Base-by-base conservation (phyloP, 2,888 invertebrate genomes). In the Athalia cordata region DNA sequence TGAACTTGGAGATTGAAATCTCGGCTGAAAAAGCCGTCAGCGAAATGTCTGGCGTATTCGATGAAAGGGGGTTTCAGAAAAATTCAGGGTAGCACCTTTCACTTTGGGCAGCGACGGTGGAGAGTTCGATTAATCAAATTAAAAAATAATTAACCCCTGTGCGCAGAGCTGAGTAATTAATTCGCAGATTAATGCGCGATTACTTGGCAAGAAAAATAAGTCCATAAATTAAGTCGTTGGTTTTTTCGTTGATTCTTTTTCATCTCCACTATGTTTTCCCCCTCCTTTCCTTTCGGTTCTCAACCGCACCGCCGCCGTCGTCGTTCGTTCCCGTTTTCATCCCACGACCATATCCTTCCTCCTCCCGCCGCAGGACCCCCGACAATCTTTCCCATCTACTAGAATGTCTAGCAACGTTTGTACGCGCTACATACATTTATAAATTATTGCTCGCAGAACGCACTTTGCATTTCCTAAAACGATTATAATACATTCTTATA, bases 191-290 rank as follows among this genome's bases (percentile, higher is more conserved):
- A 84, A 86, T 86, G 85, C 84, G 85, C 84, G 83, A 81, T 82
- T 82, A 81, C 83, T 84, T 80, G 85, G 83, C 80, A 80, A 82
- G 85, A 85, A 86, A 86, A 86, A 86, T 85, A 86, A 85, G 86
- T 83, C 82, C 83, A 86, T 86, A 86, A 86, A 86, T 86, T 86
- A 86, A 85, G 82, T 81, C 82, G 79, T 67, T 67, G 77, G 29
- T 29, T 29, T 29, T 29, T 29, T 29, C 29, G 29, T 29, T 29
- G 29, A 29, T 29, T 29, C 61, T 57, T 76, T 62, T 64, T 62
- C 50, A 9, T 57, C 66, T 15, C 66, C 77, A 66, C 77, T 59
- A 57, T 78, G n/a, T 77, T 79, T 68, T 62, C 66, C 55, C 77
- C 43, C 49, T 78, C 72, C 80, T 68, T 29, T 78, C 72, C 80